Conservation (phyloP, 2,113 vertebrate genomes). For the Serinus canaria region DNA sequence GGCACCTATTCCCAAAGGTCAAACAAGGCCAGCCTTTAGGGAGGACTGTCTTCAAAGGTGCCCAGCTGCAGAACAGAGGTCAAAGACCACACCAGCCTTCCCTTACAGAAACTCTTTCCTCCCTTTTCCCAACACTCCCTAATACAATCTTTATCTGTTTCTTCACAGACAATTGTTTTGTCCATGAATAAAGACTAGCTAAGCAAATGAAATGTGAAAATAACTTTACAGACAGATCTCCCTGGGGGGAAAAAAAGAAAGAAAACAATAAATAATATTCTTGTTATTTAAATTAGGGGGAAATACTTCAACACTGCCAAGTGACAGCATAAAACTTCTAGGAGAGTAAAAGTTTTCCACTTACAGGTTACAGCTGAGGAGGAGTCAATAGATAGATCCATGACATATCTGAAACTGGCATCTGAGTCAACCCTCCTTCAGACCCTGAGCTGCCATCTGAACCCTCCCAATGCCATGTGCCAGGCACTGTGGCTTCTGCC, state of each 20-base stretch:
- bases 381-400: neutral
- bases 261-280: neutral
- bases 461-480: rapidly evolving
- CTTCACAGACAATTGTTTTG: neutral
- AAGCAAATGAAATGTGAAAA: neutral
- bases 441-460: neutral
- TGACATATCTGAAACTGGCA: neutral
- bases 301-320: neutral
- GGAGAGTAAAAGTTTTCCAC: neutral
- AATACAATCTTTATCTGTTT: neutral
- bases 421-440: neutral
- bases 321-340: neutral
- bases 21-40: neutral
- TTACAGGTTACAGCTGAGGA: neutral
- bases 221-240: neutral
- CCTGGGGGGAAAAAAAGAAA: rapidly evolving
- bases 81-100: neutral
- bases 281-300: neutral
- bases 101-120: neutral
- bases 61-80: neutral
- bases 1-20: neutral
- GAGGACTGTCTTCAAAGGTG: neutral
- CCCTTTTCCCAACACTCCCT: neutral
- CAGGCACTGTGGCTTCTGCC: neutral
- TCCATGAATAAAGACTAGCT: neutral